Evolutionary conservation across 1,140 invertebrate genomes (phyloP).

Genomic region (Triops longicaudatus): DNA sequence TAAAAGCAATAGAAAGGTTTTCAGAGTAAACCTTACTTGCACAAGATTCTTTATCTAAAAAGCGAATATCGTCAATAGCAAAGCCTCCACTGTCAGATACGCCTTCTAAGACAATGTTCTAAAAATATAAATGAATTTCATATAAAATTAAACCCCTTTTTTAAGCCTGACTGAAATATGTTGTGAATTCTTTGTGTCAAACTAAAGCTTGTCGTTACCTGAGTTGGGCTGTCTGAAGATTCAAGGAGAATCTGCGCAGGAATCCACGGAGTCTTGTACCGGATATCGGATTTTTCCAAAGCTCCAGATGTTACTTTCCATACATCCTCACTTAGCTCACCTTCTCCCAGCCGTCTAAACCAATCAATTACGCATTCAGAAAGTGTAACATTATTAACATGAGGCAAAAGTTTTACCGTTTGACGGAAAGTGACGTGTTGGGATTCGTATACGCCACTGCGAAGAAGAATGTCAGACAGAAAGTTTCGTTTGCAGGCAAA

Average conservation of each 20-base stretch:
- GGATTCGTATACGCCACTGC: conserved; percentile 19
- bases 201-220: too few relatives aligned
- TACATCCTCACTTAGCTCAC: background rate
- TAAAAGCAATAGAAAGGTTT: too few relatives aligned
- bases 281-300: conserved; percentile 16
- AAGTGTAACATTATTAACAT: background rate
- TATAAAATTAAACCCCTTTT: too few relatives aligned
- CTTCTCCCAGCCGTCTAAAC: conserved; percentile 5
- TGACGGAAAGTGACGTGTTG: conserved; percentile 20
- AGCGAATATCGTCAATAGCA: conserved; percentile 20
- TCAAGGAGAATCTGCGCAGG: conserved; percentile 19
- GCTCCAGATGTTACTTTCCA: conserved; percentile 19
- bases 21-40: conserved; percentile 3
- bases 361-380: background rate
- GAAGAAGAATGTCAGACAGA: conserved; percentile 26
- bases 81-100: conserved; percentile 20
- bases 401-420: background rate
- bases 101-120: conserved; percentile 21
- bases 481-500: conserved; percentile 18
- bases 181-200: too few relatives aligned
- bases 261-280: conserved; percentile 22
- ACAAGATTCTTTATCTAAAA: conserved; percentile 14
- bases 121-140: background rate
- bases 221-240: background rate
- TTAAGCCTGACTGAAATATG: too few relatives aligned